Evolutionary conservation across 1,140 invertebrate species (phyloP).

Genomic region (Caenorhabditis inopinata): DNA sequence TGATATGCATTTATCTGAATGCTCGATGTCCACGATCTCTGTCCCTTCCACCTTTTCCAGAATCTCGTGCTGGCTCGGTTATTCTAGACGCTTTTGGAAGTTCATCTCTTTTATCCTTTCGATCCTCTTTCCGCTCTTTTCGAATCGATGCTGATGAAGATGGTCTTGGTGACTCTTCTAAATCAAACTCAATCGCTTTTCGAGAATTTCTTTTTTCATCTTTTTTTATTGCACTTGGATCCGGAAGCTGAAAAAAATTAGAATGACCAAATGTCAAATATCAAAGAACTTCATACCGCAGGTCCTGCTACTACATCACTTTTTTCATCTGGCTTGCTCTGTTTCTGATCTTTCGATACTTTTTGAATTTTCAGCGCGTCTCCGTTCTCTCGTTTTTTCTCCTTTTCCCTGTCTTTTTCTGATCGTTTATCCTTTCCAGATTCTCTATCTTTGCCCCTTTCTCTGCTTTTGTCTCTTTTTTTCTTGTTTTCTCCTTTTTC

Average conservation of each 20-base stretch:
- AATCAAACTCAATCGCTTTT: conserved; percentile 6
- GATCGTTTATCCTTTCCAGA: not conserved
- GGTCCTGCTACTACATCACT: conserved; percentile 14
- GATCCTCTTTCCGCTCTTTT: not conserved
- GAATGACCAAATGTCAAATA: not conserved
- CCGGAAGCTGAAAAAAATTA: not conserved
- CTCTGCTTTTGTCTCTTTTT: conserved; percentile 21
- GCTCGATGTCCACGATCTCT: not conserved
- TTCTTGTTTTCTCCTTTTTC: not conserved
- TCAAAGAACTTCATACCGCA: not conserved
- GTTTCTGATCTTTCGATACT: not conserved
- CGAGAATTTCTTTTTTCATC: not conserved
- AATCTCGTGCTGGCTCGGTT: not conserved
- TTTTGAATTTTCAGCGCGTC: not conserved
- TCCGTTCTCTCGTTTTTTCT: not conserved
- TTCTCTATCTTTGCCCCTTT: not conserved
- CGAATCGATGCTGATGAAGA: not conserved
- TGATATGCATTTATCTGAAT: not conserved
- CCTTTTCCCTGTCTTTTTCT: not conserved
- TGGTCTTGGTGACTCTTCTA: not conserved
- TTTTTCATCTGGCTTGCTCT: not conserved
- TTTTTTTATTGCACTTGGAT: not conserved
- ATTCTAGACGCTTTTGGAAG: not conserved
- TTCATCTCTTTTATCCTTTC: not conserved
- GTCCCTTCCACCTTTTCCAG: not conserved